Evolutionary conservation across 2,797 vertebrate genomes (phyloP).

Genomic region (Coracias cyanogaster): DNA sequence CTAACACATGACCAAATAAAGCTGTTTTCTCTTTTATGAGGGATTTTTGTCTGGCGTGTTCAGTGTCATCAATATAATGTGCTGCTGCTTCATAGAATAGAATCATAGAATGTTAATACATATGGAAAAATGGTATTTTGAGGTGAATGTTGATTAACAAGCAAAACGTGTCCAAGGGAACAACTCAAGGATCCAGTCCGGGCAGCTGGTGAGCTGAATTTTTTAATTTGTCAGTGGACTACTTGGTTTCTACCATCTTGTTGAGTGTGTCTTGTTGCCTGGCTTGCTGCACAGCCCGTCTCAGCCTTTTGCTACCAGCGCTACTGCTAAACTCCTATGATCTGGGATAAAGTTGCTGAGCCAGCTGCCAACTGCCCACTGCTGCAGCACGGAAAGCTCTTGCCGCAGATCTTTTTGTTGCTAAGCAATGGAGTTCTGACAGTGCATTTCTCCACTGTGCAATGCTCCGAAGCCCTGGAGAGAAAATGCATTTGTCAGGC

Average conservation of each 20-base stretch:
- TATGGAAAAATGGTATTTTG: background rate
- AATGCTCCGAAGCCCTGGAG: accelerated
- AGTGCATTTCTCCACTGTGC: background rate
- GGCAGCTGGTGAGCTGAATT: background rate
- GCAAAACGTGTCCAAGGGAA: background rate
- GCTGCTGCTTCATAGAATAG: background rate
- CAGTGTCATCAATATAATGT: background rate
- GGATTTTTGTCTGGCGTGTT: background rate
- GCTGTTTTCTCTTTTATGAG: background rate
- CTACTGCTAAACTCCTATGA: accelerated
- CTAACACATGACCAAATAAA: background rate
- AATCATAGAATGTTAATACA: too few species aligned
- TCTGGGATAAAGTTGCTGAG: background rate
- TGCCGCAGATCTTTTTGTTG: background rate
- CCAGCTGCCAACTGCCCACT: background rate
- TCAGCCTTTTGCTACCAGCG: background rate
- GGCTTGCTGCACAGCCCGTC: background rate
- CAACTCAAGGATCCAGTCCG: background rate
- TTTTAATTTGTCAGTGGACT: background rate
- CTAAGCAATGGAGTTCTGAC: constrained; percentile 20
- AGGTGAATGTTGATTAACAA: background rate
- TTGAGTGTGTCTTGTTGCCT: background rate
- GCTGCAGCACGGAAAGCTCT: background rate
- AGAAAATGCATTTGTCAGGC: background rate
- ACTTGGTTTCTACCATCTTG: background rate